Conservation (phyloP, 1,140 invertebrate genomes). For the Trichonephila clavipes region DNA sequence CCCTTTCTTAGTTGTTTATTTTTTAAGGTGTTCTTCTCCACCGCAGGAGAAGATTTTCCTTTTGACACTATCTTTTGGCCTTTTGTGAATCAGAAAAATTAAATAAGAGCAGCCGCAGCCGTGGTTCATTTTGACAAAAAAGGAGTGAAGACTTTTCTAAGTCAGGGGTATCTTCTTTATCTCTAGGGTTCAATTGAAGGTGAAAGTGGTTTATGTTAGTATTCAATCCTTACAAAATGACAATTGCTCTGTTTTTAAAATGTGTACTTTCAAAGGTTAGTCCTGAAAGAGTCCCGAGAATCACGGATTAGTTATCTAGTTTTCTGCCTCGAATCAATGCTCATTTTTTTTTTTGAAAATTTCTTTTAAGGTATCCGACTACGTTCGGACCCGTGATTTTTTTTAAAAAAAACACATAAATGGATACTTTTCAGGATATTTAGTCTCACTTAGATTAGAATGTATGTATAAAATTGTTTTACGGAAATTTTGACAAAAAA, state of each 20-base stretch:
- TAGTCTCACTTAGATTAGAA: too few relatives aligned
- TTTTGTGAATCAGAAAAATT: constrained; percentile 74
- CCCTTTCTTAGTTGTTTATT: constrained; percentile 57
- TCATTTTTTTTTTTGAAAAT: too few relatives aligned
- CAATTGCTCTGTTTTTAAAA: too few relatives aligned
- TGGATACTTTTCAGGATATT: too few relatives aligned
- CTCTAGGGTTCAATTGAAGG: background rate
- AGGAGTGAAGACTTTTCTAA: constrained; percentile 25
- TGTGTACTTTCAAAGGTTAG: background rate
- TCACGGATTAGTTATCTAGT: background rate
- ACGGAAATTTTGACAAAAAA: too few relatives aligned
- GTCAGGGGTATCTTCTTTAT: background rate
- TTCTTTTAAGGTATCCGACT: too few relatives aligned
- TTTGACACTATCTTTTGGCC: constrained; percentile 32
- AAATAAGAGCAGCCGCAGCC: constrained; percentile 55
- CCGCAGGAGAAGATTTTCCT: background rate
- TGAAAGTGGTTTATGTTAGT: background rate
- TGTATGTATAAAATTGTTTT: too few relatives aligned
- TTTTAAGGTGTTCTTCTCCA: constrained; percentile 62
- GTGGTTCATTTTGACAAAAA: constrained; percentile 63
- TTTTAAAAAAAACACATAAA: too few relatives aligned
- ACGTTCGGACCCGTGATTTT: too few relatives aligned
- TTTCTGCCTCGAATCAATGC: background rate
- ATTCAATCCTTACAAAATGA: too few relatives aligned
- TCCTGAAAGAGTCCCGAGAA: background rate